phyloP scores from a whole-genome alignment of 2,888 invertebrate genomes.

The Polyommatus iphigenia region DNA sequence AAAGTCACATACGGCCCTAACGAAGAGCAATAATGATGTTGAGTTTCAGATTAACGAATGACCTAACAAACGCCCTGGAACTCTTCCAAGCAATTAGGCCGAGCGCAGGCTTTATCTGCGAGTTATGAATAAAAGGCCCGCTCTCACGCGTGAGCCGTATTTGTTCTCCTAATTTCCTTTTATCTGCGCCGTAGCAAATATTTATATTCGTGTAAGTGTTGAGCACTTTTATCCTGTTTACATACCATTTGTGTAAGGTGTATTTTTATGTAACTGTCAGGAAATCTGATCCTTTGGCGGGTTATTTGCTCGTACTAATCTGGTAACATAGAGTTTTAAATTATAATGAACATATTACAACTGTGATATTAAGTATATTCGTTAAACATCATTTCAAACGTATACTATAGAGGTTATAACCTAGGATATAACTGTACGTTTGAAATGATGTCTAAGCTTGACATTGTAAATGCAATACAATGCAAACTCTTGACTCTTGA shows the following conservation, averaged over 20 bases:
- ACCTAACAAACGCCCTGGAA: conserved; percentile 45
- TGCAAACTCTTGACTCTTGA: too few species aligned
- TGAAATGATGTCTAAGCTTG: too few species aligned
- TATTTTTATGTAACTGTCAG: neutral
- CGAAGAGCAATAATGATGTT: conserved; percentile 42
- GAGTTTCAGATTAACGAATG: conserved; percentile 41
- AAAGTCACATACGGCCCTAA: conserved; percentile 38
- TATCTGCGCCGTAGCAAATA: conserved; percentile 12
- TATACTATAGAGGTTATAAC: too few species aligned
- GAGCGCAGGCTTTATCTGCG: conserved; percentile 26
- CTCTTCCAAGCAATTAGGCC: conserved; percentile 49
- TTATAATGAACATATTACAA: too few species aligned
- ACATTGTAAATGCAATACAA: too few species aligned
- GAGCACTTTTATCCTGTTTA: neutral
- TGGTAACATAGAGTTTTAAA: too few species aligned
- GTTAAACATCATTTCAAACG: too few species aligned
- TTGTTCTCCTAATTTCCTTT: conserved; percentile 13
- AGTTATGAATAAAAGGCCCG: conserved; percentile 26
- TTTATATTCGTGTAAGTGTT: conserved; percentile 7
- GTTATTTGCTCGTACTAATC: too few species aligned
- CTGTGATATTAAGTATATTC: too few species aligned
- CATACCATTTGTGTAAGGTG: conserved; percentile 1
- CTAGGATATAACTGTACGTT: too few species aligned
- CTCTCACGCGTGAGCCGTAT: conserved; percentile 10
- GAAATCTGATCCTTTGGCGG: neutral